Conservation (phyloP, 37 sponge, comb jelly and placozoan genomes). For the Petrosia ficiformis region DNA sequence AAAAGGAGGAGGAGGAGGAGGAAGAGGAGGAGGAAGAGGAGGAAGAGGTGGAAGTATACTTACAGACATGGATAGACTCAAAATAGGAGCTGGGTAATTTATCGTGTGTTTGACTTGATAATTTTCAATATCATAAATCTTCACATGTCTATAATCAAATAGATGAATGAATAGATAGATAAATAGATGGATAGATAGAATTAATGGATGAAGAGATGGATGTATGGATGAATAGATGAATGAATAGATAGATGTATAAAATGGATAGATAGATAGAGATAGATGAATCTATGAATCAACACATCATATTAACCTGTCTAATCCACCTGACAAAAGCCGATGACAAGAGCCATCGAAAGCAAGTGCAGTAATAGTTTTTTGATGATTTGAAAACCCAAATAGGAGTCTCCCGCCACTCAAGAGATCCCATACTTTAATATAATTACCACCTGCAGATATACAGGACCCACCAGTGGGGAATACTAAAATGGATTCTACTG, state of each 20-base stretch:
- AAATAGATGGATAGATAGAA: too few relatives aligned
- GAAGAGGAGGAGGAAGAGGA: not conserved
- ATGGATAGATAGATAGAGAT: too few relatives aligned
- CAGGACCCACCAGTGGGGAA: conserved; percentile 81
- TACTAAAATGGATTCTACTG: conserved; percentile 84
- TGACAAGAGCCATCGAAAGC: conserved; percentile 68
- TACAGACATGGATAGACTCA: conserved; percentile 87
- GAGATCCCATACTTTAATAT: conserved; percentile 91
- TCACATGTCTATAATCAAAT: conserved; percentile 93
- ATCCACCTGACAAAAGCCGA: conserved; percentile 83
- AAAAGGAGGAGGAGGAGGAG: not conserved
- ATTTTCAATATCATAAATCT: conserved; percentile 84
- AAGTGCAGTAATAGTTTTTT: conserved; percentile 91
- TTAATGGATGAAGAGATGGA: too few relatives aligned
- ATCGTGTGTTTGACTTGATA: conserved; percentile 84
- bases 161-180: too few relatives aligned
- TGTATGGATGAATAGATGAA: too few relatives aligned
- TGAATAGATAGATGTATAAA: too few relatives aligned
- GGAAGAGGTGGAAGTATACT: conserved; percentile 4
- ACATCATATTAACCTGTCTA: conserved; percentile 74
- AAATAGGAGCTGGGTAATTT: conserved; percentile 89
- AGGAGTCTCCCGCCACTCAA: conserved; percentile 62
- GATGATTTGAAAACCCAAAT: conserved; percentile 86
- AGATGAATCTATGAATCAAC: too few relatives aligned
- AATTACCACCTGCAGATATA: conserved; percentile 82